phyloP scores from a whole-genome alignment of 2,888 invertebrate species.

The Spatulosminthurus flaviceps region DNA sequence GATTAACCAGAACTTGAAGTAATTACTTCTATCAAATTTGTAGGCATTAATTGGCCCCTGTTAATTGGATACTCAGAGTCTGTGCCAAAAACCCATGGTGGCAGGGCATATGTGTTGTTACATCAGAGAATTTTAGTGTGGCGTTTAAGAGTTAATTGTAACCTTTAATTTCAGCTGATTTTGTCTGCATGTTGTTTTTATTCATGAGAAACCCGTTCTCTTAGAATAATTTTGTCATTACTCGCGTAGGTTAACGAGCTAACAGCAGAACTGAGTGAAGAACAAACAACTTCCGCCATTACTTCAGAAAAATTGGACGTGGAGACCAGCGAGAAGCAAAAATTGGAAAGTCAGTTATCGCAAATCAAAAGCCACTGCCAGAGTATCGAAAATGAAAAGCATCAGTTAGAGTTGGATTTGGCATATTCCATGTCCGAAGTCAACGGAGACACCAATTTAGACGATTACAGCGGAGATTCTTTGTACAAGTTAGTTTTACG shows the following conservation, averaged over 20 bases:
- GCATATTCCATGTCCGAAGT: constrained; percentile 62
- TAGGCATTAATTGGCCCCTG: background rate
- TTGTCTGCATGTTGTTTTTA: background rate
- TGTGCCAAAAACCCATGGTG: background rate
- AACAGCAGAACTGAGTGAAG: constrained; percentile 90
- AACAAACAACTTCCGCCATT: constrained; percentile 87
- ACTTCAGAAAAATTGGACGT: constrained; percentile 89
- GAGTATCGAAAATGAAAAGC: constrained; percentile 60
- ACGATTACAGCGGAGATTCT: constrained; percentile 61
- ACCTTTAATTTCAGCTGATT: background rate
- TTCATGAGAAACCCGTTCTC: background rate
- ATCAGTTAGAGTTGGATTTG: constrained; percentile 62
- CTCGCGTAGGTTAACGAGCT: constrained; percentile 83
- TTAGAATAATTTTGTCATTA: background rate
- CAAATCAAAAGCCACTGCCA: constrained; percentile 58
- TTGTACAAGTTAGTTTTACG: constrained; percentile 62
- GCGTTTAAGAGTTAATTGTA: background rate
- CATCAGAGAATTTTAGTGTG: background rate
- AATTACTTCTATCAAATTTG: background rate
- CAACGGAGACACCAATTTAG: constrained; percentile 57
- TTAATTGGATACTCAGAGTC: background rate
- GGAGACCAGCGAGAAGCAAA: constrained; percentile 83
- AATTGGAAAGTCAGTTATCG: constrained; percentile 56
- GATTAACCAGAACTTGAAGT: background rate
- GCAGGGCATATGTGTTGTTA: background rate